Percentiles rank a stretch among this genome's conserved stretches.
Conservation (phyloP, 2,113 vertebrate genomes). For the Pseudopipra pipra region DNA sequence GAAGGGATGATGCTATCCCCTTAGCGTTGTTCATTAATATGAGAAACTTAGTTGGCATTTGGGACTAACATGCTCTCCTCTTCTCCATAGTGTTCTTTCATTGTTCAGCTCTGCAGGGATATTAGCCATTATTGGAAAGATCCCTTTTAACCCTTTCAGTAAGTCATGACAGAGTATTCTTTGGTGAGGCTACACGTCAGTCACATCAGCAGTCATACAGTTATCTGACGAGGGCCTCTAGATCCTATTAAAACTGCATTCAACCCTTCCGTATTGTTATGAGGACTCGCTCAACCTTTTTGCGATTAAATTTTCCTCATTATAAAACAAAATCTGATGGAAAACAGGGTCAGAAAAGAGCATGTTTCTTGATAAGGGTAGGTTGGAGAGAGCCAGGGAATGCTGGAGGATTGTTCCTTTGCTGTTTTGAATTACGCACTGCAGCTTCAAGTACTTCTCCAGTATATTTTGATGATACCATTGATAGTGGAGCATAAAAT, state of each 20-base stretch:
- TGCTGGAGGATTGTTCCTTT: neutral
- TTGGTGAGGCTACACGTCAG: neutral
- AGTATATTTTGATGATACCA: neutral
- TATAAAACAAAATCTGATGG: neutral
- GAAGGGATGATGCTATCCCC: neutral
- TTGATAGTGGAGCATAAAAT: neutral
- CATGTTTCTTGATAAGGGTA: neutral
- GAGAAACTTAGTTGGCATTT: neutral
- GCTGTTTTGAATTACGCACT: neutral
- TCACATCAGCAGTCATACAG: neutral
- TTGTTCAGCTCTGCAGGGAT: neutral
- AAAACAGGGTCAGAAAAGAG: neutral
- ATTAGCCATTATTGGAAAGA: neutral
- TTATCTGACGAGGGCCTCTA: neutral
- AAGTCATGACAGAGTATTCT: neutral
- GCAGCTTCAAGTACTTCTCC: neutral
- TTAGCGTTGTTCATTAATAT: neutral
- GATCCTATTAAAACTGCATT: neutral
- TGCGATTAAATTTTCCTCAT: neutral
- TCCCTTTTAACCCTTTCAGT: neutral
- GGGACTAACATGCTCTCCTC: neutral
- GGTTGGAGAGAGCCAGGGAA: neutral
- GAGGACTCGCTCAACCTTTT: neutral
- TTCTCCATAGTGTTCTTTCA: neutral
- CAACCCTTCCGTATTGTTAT: neutral